These are phyloP conservation scores for Agriopis aurantiaria DNA, from an alignment of 2,888 invertebrate genomes.

Conservation along the genomic window DNA sequence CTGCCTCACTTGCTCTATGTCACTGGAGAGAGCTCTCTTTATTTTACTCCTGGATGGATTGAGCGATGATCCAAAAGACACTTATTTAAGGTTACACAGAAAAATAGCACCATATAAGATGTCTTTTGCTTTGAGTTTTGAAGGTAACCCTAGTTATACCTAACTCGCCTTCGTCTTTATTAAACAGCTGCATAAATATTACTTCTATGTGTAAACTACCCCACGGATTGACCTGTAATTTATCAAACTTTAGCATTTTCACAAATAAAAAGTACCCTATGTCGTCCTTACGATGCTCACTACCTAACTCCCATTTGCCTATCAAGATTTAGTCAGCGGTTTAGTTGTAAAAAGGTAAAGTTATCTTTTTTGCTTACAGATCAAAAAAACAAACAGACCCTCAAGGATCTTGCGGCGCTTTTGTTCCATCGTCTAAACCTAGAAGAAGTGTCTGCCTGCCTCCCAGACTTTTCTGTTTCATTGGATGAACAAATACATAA, in stretches of 20 bases:
- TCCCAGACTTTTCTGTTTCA: conserved; percentile 66
- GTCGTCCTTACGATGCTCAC: too few species aligned
- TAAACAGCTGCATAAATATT: conserved; percentile 22
- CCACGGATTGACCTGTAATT: too few species aligned
- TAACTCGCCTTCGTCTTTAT: neutral
- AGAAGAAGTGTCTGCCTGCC: conserved; percentile 66
- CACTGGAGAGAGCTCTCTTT: conserved; percentile 83
- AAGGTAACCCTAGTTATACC: conserved; percentile 62
- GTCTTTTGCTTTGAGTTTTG: conserved; percentile 84
- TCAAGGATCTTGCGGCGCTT: conserved; percentile 65
- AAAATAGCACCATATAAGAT: conserved; percentile 92
- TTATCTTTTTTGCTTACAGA: conserved; percentile 50
- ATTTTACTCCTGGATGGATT: conserved; percentile 86
- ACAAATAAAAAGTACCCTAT: too few species aligned
- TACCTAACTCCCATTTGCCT: too few species aligned
- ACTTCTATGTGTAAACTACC: neutral
- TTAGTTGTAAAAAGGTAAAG: too few species aligned
- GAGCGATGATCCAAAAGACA: conserved; percentile 77
- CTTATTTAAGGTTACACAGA: conserved; percentile 88
- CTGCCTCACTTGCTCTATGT: conserved; percentile 77
- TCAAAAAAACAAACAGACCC: conserved; percentile 46
- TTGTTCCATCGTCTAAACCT: conserved; percentile 61
- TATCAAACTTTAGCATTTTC: too few species aligned
- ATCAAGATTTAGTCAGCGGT: too few species aligned
- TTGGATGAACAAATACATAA: conserved; percentile 65